A percentile compares a stretch with the other conserved stretches of the same genome.
These are phyloP conservation scores for Onychostruthus taczanowskii DNA, from an alignment of 2,113 vertebrate species.

Conservation along the genomic window DNA sequence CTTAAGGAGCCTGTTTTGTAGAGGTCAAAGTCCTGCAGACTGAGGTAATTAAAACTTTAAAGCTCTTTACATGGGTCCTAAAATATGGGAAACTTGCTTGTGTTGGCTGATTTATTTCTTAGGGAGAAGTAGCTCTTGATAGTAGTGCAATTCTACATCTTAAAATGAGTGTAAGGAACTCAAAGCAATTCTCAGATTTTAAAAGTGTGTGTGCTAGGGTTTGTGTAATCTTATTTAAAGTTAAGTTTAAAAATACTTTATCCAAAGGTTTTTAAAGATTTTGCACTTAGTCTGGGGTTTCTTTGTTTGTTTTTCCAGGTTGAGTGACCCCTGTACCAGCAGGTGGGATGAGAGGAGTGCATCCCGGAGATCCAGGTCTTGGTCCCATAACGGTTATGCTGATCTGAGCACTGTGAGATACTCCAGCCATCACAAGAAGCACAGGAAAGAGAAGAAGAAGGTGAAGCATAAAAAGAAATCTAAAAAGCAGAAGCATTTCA, in stretches of 20 bases:
- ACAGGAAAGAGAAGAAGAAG: conserved; percentile 89
- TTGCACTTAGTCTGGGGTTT: background rate
- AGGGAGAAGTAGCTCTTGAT: background rate
- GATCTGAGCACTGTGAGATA: conserved; percentile 75
- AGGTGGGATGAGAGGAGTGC: conserved; percentile 89
- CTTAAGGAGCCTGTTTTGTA: background rate
- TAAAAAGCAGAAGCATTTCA: conserved; percentile 88
- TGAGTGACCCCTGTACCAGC: conserved; percentile 83
- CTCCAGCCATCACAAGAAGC: conserved; percentile 75
- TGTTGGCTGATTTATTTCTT: background rate
- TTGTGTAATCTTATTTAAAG: background rate
- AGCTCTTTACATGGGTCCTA: background rate
- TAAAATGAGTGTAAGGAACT: background rate
- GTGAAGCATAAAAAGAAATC: conserved; percentile 90
- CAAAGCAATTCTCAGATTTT: background rate
- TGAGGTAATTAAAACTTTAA: background rate
- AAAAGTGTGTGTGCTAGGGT: background rate
- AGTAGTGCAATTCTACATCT: background rate
- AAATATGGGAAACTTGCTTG: background rate
- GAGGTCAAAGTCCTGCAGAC: background rate
- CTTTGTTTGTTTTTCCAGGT: conserved; percentile 63
- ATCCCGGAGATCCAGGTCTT: conserved; percentile 86
- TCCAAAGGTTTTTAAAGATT: background rate
- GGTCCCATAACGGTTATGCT: conserved; percentile 84
- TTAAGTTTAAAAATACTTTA: background rate